Conservation (phyloP, 1,140 invertebrate species). For the Caenorhabditis remanei region DNA sequence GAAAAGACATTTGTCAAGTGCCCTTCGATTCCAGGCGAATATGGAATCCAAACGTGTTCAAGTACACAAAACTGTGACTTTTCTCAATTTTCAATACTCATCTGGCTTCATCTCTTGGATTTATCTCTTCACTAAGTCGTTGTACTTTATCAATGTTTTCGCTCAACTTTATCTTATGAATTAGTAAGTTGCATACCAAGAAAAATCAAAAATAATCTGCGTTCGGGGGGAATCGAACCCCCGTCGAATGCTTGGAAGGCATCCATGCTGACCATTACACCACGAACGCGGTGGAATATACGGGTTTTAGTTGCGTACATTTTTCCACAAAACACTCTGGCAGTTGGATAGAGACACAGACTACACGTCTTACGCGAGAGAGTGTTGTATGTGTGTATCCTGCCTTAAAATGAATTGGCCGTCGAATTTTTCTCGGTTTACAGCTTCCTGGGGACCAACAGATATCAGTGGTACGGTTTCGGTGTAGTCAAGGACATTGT, state of each 20-base stretch:
- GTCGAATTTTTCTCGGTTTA: conserved; percentile 43
- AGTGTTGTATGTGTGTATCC: background rate
- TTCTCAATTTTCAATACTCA: conserved; percentile 73
- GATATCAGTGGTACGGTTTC: conserved; percentile 75
- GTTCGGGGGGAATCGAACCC: conserved; percentile 78
- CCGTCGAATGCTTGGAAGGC: conserved; percentile 79
- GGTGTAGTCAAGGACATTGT: conserved; percentile 74
- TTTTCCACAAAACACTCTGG: background rate
- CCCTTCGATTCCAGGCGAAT: conserved; percentile 72
- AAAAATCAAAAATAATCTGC: conserved; percentile 47
- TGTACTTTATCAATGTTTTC: conserved; percentile 74
- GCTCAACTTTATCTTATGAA: conserved; percentile 75
- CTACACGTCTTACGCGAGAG: background rate
- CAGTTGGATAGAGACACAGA: background rate
- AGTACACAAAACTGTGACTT: conserved; percentile 73
- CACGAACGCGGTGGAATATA: conserved; percentile 67
- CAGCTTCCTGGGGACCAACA: conserved; percentile 75
- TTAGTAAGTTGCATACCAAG: conserved; percentile 68
- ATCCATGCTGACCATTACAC: conserved; percentile 80
- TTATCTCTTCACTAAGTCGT: conserved; percentile 70
- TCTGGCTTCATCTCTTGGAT: conserved; percentile 72
- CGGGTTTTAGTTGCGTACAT: background rate
- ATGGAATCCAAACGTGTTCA: conserved; percentile 65
- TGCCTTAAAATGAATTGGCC: background rate
- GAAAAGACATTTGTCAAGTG: conserved; percentile 70